Percentiles rank a stretch among this genome's conserved stretches.
These are phyloP conservation scores for Trichoplusia ni DNA, from an alignment of 1,140 invertebrate genomes.

Conservation along the genomic window DNA sequence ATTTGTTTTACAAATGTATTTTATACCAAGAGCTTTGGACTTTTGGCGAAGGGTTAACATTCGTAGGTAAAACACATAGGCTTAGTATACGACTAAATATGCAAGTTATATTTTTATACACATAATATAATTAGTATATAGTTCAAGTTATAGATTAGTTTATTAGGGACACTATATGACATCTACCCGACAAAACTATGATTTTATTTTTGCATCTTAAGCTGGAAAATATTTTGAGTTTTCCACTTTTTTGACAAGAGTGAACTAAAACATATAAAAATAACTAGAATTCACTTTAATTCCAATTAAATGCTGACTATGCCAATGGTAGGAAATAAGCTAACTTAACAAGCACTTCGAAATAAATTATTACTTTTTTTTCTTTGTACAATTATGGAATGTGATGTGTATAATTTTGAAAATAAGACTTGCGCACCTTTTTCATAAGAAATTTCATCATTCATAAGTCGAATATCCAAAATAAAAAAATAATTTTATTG, in stretches of 20 bases:
- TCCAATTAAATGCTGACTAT: conserved; percentile 56
- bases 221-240: conserved; percentile 2
- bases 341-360: conserved; percentile 8
- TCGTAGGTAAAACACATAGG: conserved; percentile 10
- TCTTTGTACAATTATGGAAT: conserved; percentile 71
- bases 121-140: conserved; percentile 29
- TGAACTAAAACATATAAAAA: conserved; percentile 3
- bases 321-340: conserved; percentile 45
- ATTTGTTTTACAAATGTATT: conserved; percentile 15
- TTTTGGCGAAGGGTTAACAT: conserved; percentile 10
- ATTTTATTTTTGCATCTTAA: conserved; percentile 14
- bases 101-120: conserved; percentile 31
- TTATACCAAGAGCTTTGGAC: neutral
- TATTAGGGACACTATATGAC: conserved; percentile 26
- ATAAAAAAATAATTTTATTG: neutral
- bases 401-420: conserved; percentile 62
- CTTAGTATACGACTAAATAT: conserved; percentile 43
- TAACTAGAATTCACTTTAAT: conserved; percentile 39
- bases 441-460: conserved; percentile 46
- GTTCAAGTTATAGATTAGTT: conserved; percentile 27
- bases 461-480: conserved; percentile 13
- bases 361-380: conserved; percentile 29
- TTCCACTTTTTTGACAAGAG: neutral
- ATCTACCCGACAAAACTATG: conserved; percentile 23
- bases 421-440: conserved; percentile 37